phyloP scores from a whole-genome alignment of 2,888 invertebrate genomes.

The Fragum fragum region DNA sequence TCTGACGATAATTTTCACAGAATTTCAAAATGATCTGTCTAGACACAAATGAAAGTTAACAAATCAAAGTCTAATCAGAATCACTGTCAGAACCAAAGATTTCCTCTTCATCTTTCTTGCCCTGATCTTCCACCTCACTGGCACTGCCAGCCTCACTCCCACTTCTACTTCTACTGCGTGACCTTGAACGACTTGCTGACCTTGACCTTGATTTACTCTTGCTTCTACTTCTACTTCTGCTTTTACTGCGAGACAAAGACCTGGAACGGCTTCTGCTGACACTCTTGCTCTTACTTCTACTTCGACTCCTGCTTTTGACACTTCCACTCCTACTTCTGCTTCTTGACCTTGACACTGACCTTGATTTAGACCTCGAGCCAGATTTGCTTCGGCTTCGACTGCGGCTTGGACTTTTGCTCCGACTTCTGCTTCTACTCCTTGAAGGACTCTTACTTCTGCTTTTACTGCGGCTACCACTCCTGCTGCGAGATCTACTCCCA shows the following conservation, averaged over 20 bases:
- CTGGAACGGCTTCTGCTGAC: slow-evolving; percentile 42
- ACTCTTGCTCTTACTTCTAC: slow-evolving; percentile 65
- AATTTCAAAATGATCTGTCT: too few species aligned
- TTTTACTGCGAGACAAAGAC: slow-evolving; percentile 44
- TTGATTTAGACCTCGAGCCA: slow-evolving; percentile 33
- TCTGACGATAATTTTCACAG: too few species aligned
- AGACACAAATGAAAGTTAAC: too few species aligned
- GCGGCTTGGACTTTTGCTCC: slow-evolving; percentile 50
- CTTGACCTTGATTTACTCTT: slow-evolving; percentile 60
- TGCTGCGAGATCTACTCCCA: slow-evolving; percentile 63
- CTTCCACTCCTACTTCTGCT: slow-evolving; percentile 54
- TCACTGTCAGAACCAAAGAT: slow-evolving; percentile 83
- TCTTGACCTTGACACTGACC: slow-evolving; percentile 50
- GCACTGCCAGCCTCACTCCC: slow-evolving; percentile 73
- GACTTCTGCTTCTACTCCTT: slow-evolving; percentile 63
- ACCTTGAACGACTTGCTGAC: slow-evolving; percentile 67
- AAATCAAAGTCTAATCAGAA: slow-evolving; percentile 61
- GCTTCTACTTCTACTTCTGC: slow-evolving; percentile 61
- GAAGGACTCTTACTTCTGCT: slow-evolving; percentile 68
- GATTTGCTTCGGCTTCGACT: slow-evolving; percentile 48
- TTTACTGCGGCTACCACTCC: slow-evolving; percentile 66
- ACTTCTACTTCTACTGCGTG: slow-evolving; percentile 69
- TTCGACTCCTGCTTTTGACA: slow-evolving; percentile 39
- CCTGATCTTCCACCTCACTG: slow-evolving; percentile 79
- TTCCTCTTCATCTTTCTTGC: slow-evolving; percentile 83